These are phyloP conservation scores for Mergus octosetaceus DNA, from an alignment of 2,797 vertebrate species.

Conservation along the genomic window DNA sequence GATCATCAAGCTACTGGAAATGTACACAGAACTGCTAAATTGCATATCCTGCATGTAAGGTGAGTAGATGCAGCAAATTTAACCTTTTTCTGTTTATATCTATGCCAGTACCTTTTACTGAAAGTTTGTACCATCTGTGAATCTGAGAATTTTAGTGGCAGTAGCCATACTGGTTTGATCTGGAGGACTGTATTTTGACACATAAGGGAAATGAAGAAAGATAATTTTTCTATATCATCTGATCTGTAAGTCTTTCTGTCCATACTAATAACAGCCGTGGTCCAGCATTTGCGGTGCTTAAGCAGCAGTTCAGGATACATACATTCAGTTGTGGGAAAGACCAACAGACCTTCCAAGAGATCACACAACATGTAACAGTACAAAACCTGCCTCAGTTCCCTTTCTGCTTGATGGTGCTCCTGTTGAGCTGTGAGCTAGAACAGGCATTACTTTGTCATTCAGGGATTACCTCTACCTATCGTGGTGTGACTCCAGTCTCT, in stretches of 20 bases:
- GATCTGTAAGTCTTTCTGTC: background rate
- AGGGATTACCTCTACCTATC: background rate
- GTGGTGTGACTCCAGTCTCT: background rate
- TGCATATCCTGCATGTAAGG: slow-evolving; percentile 11
- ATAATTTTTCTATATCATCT: background rate
- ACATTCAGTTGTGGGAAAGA: background rate
- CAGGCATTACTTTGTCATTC: background rate
- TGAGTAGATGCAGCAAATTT: background rate
- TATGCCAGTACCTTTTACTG: background rate
- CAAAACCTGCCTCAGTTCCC: background rate
- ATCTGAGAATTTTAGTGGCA: background rate
- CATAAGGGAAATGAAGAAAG: background rate
- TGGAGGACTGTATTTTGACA: background rate
- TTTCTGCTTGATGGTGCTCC: fast-evolving
- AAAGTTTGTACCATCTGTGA: background rate
- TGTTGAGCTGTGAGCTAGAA: background rate
- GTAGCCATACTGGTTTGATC: background rate
- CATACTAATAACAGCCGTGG: background rate
- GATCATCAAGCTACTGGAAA: background rate
- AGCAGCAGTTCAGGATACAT: background rate
- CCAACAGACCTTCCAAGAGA: background rate
- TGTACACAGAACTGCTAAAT: background rate
- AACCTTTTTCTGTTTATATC: slow-evolving; percentile 17
- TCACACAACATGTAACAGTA: background rate
- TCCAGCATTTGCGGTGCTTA: background rate